A percentile compares a stretch with the other conserved stretches of the same genome.
These are phyloP conservation scores for Scleropages formosus DNA, from an alignment of 2,797 vertebrate species.

Conservation along the genomic window DNA sequence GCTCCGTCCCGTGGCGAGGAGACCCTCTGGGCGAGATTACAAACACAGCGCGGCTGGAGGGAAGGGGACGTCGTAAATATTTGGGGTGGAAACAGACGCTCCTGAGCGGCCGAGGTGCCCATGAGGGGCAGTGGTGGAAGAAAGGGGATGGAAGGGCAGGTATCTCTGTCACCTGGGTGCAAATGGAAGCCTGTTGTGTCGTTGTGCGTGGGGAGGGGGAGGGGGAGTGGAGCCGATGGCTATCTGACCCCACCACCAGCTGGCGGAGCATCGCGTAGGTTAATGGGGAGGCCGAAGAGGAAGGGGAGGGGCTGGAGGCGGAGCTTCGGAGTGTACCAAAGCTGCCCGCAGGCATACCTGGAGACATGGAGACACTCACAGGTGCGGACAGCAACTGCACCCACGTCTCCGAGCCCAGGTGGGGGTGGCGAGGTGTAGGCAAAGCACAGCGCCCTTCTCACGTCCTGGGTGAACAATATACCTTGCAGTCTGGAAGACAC, in stretches of 20 bases:
- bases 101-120: neutral
- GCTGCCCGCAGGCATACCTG: neutral
- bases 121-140: neutral
- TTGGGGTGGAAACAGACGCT: slow-evolving; percentile 8
- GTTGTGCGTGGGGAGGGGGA: slow-evolving; percentile 31
- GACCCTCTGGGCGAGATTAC: slow-evolving; percentile 14
- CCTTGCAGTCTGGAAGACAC: too few relatives aligned
- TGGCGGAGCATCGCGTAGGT: slow-evolving; percentile 9
- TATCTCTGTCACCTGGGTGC: slow-evolving; percentile 31
- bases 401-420: neutral
- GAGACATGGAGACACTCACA: slow-evolving; percentile 1
- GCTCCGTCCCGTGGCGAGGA: neutral
- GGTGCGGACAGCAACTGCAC: neutral
- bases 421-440: neutral
- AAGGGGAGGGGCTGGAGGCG: too few relatives aligned
- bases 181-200: slow-evolving; percentile 47
- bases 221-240: neutral
- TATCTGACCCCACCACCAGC: neutral
- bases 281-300: slow-evolving; percentile 24
- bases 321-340: neutral
- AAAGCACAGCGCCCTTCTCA: too few relatives aligned
- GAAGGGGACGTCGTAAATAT: slow-evolving; percentile 17
- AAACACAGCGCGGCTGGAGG: slow-evolving; percentile 20
- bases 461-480: too few relatives aligned
- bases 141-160: neutral